A percentile compares a stretch with the other conserved stretches of the same genome.
Conservation (phyloP, 1,140 invertebrate genomes). For the Stratiolaelaps scimitus region DNA sequence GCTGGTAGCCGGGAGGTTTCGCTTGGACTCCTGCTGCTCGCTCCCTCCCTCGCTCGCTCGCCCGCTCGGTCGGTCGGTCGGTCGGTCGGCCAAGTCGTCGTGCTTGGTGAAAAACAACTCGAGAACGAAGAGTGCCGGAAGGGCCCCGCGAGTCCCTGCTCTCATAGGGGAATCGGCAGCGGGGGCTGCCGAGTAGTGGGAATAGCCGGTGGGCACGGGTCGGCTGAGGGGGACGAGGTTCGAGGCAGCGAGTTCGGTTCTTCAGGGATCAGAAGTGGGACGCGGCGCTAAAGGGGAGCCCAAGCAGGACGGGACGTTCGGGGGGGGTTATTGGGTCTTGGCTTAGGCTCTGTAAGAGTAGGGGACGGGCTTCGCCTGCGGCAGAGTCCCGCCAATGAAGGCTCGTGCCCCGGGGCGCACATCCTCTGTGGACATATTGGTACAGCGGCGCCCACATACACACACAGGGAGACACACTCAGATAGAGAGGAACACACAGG, state of each 20-base stretch:
- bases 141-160: background rate
- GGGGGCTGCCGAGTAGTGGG: background rate
- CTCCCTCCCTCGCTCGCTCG: too few species aligned
- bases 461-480: too few species aligned
- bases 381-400: conserved; percentile 27
- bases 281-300: too few species aligned
- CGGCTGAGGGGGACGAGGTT: background rate
- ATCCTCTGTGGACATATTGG: conserved; percentile 27
- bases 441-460: background rate
- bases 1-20: too few species aligned
- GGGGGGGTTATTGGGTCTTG: too few species aligned
- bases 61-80: too few species aligned
- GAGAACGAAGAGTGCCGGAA: conserved; percentile 25
- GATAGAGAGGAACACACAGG: too few species aligned
- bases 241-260: background rate
- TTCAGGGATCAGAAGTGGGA: too few species aligned
- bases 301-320: too few species aligned
- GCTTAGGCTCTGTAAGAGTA: too few species aligned
- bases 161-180: conserved; percentile 1
- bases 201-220: background rate
- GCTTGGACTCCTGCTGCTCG: too few species aligned
- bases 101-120: conserved; percentile 24
- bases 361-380: background rate
- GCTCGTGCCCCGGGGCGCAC: conserved; percentile 16
- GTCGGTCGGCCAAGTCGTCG: too few species aligned